Base-by-base conservation (phyloP, 2,797 vertebrate species). In the Characodon lateralis region DNA sequence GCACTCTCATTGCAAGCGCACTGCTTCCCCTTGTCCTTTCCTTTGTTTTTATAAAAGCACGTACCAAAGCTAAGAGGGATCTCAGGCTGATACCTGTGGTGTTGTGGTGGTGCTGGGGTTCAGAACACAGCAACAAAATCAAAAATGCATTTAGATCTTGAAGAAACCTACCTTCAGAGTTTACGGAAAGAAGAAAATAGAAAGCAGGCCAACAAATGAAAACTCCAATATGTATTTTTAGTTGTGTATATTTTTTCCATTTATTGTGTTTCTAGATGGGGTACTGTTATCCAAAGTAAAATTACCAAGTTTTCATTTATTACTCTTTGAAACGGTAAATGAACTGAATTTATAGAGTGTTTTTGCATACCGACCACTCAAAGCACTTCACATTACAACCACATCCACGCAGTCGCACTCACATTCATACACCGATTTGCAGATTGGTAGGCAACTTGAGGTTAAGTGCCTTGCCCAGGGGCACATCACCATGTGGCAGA, bases 1-100 rank as follows among this genome's bases (percentile, higher is more conserved):
- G 5, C 61, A 14, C 65, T 74, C 75, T 74, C 78, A 78, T 48
- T 77, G 82, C 74, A 61, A 72, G 20, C 66, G 68, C 78, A 76
- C 69, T 61, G 2, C 31, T 14, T 13, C n/a, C 28, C 9, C 10
- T 9, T 48, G 9, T 48, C 46, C 10, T 10, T 48, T 43, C 9
- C 26, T 0, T 35, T 63, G 24, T 26, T 61, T 31, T 35, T 35
- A 35, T 35, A 35, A 35, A 35, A 35, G 35, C 35, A 35, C 35
- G 35, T 35, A 3, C 35, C 35, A 35, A 35, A 10, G 2, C 59
- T 39, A 12, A 65, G 61, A 65, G 31, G 61, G 61, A 24, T 65
- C 31, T 39, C 31, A 22, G 31, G 31, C 8, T 9, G 1, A 20
- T 22, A 22, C 31, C 22, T 65, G 31, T 10, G 9, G 10, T n/a